Conservation (phyloP, 1,140 invertebrate species). For the Diuraphis noxia region DNA sequence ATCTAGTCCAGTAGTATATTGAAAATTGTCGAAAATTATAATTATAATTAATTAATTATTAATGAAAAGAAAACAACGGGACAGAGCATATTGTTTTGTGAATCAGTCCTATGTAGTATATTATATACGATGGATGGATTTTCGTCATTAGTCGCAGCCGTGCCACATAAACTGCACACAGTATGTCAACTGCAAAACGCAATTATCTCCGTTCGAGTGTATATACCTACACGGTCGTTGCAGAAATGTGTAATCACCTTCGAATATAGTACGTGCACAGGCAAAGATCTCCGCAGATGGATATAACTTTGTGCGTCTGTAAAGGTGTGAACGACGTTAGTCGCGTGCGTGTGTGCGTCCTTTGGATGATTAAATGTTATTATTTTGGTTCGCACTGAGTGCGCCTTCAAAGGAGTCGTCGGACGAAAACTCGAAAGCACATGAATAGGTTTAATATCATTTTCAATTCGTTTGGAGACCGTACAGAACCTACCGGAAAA, state of each 20-base stretch:
- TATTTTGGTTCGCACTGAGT: background rate
- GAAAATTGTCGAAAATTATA: background rate
- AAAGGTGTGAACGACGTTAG: background rate
- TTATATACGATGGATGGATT: background rate
- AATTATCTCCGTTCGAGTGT: slow-evolving; percentile 31
- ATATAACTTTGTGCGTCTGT: background rate
- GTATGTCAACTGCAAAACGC: slow-evolving; percentile 1
- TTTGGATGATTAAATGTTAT: slow-evolving; percentile 4
- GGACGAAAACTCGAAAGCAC: background rate
- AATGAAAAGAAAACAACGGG: background rate
- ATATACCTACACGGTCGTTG: background rate
- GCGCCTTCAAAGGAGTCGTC: background rate
- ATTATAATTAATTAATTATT: background rate
- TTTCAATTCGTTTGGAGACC: background rate
- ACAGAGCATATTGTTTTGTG: background rate
- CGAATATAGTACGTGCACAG: background rate
- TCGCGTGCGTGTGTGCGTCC: background rate
- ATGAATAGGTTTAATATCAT: background rate
- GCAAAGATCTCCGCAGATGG: background rate
- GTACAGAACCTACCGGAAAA: background rate
- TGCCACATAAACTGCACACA: background rate
- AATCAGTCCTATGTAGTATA: background rate
- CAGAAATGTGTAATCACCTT: background rate
- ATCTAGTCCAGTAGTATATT: background rate
- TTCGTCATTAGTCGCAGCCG: background rate